Conservation (phyloP, 2,797 vertebrate species). For the Champsocephalus esox region DNA sequence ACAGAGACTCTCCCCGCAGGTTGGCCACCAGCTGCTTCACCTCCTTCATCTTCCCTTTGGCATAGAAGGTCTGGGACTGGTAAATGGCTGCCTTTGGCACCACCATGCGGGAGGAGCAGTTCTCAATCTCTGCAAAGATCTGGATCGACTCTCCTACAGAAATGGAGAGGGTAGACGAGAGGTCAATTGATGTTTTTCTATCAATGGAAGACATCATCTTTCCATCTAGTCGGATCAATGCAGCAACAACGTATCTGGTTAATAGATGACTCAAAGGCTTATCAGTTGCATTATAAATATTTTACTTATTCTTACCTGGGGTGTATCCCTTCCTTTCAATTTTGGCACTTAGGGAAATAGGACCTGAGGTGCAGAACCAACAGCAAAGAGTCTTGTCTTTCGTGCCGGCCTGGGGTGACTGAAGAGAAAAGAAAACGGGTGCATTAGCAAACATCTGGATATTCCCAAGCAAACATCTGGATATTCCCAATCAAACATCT, state of each 20-base stretch:
- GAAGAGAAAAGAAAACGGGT: conserved; percentile 35
- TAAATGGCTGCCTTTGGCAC: conserved; percentile 99
- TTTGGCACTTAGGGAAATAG: conserved; percentile 99
- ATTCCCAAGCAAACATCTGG: neutral
- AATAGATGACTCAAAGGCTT: neutral
- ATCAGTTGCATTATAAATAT: conserved; percentile 22
- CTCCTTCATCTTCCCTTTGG: conserved; percentile 99
- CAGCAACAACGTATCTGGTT: neutral
- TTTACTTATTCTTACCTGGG: conserved; percentile 86
- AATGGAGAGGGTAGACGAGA: neutral
- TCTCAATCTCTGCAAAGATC: conserved; percentile 99
- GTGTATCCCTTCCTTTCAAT: conserved; percentile 99
- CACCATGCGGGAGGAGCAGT: conserved; percentile 97
- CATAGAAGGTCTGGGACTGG: conserved; percentile 97
- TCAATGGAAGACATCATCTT: neutral
- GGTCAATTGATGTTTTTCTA: conserved; percentile 8
- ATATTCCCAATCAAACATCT: neutral
- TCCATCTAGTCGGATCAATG: neutral
- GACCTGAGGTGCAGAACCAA: conserved; percentile 99
- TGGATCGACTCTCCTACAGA: conserved; percentile 96
- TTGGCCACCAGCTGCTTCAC: conserved; percentile 97
- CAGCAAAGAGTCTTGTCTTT: conserved; percentile 99
- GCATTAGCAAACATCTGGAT: conserved; percentile 5
- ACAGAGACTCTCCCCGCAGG: conserved; percentile 94
- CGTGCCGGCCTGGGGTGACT: conserved; percentile 99